Base-by-base conservation (phyloP, 2,797 vertebrate genomes). In the Geotrypetes seraphini region DNA sequence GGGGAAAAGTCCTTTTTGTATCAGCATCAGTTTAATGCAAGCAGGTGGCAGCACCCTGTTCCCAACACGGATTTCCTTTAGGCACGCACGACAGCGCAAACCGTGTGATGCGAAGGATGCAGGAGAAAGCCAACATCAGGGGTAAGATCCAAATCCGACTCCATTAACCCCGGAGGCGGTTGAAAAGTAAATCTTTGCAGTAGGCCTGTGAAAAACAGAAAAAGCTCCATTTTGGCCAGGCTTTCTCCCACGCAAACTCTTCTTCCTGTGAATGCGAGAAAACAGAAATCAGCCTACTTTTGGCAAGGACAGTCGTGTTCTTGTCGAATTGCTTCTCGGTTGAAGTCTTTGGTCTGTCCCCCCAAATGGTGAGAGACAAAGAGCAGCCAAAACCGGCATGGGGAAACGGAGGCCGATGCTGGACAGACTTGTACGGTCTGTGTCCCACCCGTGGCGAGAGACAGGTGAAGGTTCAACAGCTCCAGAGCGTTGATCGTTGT, bases 221-320 rank as follows among this genome's bases (percentile, higher is more conserved):
- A 83, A 32, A 84, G 57, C 43, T 84, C 78, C 69, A 73, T 81
- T 36, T 39, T 79, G 50, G 78, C 78, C 36, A 77, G 63, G 32
- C 73, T 58, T 55, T 81, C 73, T 9, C 81, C 80, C 22, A 67
- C 18, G 24, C 77, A 85, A 48, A 48, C 48, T 12, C 65, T 57
- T 30, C 36, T 40, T 12, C 76, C 81, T 79, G 55, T 14, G 35
- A 54, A 45, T 11, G 8, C 53, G 33, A 24, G 36, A 36, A 18
- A 14, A 25, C 10, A 28, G 13, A 21, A 12, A 16, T 6, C 16
- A 8, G 25, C 2, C 24, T n/a, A 17, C 5, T 10, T 12, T 17
- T 17, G 7, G 8, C n/a, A n/a, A n/a, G n/a, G n/a, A n/a, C 2
- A 25, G 14, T 9, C 10, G 12, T 10, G 14, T n/a, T 29, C 29